Evolutionary conservation across 2,113 vertebrate genomes (phyloP), one percentile per base, ranked within the genome.

Genomic region (Columba janthina): DNA sequence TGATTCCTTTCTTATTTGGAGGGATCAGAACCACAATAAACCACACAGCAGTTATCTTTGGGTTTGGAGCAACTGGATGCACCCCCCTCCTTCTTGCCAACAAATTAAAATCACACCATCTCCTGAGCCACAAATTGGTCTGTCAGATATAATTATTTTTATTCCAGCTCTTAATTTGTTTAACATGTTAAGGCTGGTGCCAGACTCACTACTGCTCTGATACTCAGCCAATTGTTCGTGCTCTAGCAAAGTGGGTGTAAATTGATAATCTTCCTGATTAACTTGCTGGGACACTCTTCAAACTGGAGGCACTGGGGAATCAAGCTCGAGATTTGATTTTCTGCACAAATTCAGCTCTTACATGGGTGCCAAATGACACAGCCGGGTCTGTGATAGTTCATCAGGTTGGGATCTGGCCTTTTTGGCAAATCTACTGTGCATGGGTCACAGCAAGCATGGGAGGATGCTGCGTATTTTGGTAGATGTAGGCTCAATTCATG

Each of bases 71-170:
- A 5, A 36, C 67, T 86, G 56, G 56, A 42, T 74, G 56, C 16
- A 64, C 4, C 79, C 34, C 20, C 66, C 24, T 91, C 83, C 51
- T 93, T 56, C 78, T 53, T 77, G 65, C 15, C 90, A 88, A 67
- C 0, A 7, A 86, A 88, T 90, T 80, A 80, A 92, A 94, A 58
- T 65, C 60, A 80, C 73, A 31, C 42, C 38, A 11, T 48, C 69
- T 80, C 69, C 75, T 48, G 72, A 77, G 70, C 32, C 65, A 84
- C 73, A 93, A 75, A 87, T 90, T 77, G 53, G 80, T 90, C 83
- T 74, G 89, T 93, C 95, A 93, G 86, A 71, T 93, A 77, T 36
- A 92, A 95, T 48, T 76, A 80, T 77, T 92, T 96, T 95, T 92
- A 86, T 84, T 71, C 69, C 65, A 84, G 65, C 61, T 94, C 70